Conservation (phyloP, 2,888 invertebrate genomes). For the Azorinus chamasolen region DNA sequence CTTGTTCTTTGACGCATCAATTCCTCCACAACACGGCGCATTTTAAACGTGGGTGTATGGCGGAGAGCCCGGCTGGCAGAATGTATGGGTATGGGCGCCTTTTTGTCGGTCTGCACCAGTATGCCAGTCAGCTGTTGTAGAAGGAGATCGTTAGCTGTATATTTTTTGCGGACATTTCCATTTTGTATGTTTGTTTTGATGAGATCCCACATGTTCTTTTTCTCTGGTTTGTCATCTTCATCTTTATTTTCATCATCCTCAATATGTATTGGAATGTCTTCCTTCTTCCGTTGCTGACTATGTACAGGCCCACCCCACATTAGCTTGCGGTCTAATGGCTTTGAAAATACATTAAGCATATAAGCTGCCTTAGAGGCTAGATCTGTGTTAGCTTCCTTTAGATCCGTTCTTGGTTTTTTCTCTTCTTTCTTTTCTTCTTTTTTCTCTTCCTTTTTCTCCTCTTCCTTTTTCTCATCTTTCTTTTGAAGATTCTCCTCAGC, state of each 20-base stretch:
- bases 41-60: conserved; percentile 83
- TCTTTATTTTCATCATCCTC: conserved; percentile 35
- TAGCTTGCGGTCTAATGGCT: conserved; percentile 52
- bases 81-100: conserved; percentile 72
- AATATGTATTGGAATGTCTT: conserved; percentile 22
- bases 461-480: conserved; percentile 27
- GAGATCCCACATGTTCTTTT: conserved; percentile 73
- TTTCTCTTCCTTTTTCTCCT: conserved; percentile 32
- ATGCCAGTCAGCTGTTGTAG: conserved; percentile 78
- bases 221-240: conserved; percentile 33
- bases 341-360: conserved; percentile 63
- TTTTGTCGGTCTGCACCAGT: conserved; percentile 65
- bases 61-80: conserved; percentile 79
- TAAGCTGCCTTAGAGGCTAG: conserved; percentile 52
- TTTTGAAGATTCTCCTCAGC: conserved; percentile 33
- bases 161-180: conserved; percentile 62
- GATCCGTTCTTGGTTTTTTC: conserved; percentile 1
- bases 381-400: conserved; percentile 16
- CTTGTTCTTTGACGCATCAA: conserved; percentile 77
- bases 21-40: conserved; percentile 80
- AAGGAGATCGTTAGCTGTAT: conserved; percentile 76
- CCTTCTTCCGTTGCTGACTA: conserved; percentile 24
- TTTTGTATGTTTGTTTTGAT: conserved; percentile 71
- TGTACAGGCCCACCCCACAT: conserved; percentile 47
- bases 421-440: conserved; percentile 27